These are phyloP conservation scores for Echeneis naucrates DNA, from an alignment of 2,797 vertebrate genomes.

Conservation along the genomic window DNA sequence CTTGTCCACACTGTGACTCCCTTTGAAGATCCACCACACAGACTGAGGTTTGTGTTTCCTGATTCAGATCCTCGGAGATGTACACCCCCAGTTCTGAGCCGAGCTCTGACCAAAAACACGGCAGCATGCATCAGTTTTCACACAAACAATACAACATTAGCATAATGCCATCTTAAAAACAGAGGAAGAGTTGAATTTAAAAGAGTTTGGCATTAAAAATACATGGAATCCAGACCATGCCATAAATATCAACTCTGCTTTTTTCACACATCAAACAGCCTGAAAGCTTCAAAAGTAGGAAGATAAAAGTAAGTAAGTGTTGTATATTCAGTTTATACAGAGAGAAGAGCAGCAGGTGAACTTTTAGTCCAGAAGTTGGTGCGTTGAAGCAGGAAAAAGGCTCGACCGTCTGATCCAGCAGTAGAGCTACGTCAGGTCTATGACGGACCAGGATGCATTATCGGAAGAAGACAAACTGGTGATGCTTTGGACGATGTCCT, in stretches of 20 bases:
- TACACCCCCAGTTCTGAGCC: neutral
- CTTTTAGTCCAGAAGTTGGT: too few species aligned
- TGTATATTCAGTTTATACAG: neutral
- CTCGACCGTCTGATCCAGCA: too few species aligned
- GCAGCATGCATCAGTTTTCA: neutral
- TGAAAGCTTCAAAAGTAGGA: neutral
- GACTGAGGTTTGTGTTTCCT: neutral
- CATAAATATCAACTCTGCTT: constrained; percentile 13
- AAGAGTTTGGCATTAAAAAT: constrained; percentile 56
- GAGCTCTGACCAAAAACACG: neutral
- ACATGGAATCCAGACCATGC: constrained; percentile 21
- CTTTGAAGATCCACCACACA: constrained; percentile 28
- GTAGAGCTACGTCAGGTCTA: too few species aligned
- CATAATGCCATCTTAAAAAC: constrained; percentile 42
- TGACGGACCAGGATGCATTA: too few species aligned
- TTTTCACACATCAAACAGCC: constrained; percentile 8
- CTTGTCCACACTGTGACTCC: neutral
- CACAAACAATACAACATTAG: constrained; percentile 47
- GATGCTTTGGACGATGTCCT: too few species aligned
- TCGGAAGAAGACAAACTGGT: too few species aligned
- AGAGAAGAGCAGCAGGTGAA: neutral
- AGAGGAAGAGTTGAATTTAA: constrained; percentile 28
- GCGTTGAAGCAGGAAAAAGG: too few species aligned
- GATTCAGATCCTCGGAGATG: neutral
- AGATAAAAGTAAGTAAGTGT: neutral